Percentiles rank a stretch among this genome's conserved stretches.
Conservation (phyloP, 2,888 invertebrate genomes). For the Lasioglossum morio region DNA sequence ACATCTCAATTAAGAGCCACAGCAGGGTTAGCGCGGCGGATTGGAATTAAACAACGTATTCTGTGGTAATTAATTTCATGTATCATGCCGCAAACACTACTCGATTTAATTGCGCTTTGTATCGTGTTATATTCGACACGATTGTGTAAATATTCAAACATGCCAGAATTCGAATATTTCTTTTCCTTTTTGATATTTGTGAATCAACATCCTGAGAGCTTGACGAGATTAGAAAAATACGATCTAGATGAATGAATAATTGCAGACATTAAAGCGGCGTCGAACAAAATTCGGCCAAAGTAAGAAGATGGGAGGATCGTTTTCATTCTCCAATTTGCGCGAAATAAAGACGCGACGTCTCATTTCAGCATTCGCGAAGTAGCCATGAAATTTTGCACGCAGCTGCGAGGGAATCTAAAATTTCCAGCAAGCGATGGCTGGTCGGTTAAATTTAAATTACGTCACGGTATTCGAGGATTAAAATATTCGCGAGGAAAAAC, state of each 20-base stretch:
- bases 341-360: neutral
- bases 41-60: neutral
- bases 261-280: neutral
- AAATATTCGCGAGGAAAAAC: neutral
- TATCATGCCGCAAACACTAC: neutral
- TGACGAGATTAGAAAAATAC: neutral
- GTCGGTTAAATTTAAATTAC: constrained; percentile 8
- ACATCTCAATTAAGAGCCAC: neutral
- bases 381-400: neutral
- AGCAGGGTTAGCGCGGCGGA: neutral
- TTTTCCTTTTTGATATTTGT: neutral
- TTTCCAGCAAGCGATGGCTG: neutral
- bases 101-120: neutral
- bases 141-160: neutral
- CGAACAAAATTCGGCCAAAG: no score
- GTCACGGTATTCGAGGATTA: constrained; percentile 2
- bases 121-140: neutral
- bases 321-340: neutral
- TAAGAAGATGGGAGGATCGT: neutral
- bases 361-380: neutral
- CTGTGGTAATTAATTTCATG: neutral
- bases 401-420: neutral
- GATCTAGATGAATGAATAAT: neutral
- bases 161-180: neutral
- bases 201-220: neutral